A percentile compares a stretch with the other conserved stretches of the same genome.
These are phyloP conservation scores for Ophion obscuratus DNA, from an alignment of 2,888 invertebrate species.

Conservation along the genomic window DNA sequence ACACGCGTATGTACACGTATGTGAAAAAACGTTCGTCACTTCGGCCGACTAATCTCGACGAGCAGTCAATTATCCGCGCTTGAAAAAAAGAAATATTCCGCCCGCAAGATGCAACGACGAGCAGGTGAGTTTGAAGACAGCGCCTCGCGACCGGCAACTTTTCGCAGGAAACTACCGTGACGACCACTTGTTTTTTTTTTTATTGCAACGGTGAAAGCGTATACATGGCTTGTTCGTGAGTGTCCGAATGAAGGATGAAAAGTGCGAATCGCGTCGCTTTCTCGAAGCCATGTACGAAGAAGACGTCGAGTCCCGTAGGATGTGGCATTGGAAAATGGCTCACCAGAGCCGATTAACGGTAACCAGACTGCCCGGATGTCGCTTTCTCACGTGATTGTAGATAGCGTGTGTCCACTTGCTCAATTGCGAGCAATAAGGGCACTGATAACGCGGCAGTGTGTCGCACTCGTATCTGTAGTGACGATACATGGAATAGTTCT, in stretches of 20 bases:
- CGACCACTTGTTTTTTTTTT: slow-evolving; percentile 31
- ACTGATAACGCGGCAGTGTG: slow-evolving; percentile 79
- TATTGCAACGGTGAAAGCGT: slow-evolving; percentile 32
- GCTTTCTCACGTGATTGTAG: slow-evolving; percentile 79
- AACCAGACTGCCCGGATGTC: slow-evolving; percentile 76
- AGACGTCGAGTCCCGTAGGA: not conserved
- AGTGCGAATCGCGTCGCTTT: not conserved
- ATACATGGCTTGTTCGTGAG: not conserved
- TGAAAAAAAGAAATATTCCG: not conserved
- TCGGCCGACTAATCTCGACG: too few relatives aligned
- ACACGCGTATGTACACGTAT: too few relatives aligned
- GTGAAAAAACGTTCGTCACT: too few relatives aligned
- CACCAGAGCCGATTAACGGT: slow-evolving; percentile 77
- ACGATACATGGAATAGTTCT: slow-evolving; percentile 80
- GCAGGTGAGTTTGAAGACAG: not conserved
- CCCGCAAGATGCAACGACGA: too few relatives aligned
- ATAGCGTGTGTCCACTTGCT: slow-evolving; percentile 81
- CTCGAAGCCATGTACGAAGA: not conserved
- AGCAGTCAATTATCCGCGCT: too few relatives aligned
- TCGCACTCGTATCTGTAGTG: slow-evolving; percentile 83
- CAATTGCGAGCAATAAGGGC: slow-evolving; percentile 80
- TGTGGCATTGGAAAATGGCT: not conserved
- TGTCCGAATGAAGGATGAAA: not conserved
- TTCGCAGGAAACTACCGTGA: not conserved
- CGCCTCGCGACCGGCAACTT: not conserved